These are phyloP conservation scores for Tauraco erythrolophus DNA, from an alignment of 2,113 vertebrate genomes.

Conservation along the genomic window DNA sequence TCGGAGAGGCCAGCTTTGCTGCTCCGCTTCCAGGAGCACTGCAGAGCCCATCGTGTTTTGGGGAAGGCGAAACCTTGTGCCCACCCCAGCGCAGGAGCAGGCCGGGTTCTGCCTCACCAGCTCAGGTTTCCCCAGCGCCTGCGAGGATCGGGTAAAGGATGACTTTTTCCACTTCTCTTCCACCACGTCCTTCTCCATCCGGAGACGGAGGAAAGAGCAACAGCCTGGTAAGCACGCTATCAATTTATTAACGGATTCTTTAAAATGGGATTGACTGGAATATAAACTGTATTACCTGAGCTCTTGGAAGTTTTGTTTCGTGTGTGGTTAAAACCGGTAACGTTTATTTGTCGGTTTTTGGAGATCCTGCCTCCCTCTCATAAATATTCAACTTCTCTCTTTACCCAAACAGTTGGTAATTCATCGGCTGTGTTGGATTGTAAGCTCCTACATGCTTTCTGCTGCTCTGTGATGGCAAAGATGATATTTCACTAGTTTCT, in stretches of 20 bases:
- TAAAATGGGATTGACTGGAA: not conserved
- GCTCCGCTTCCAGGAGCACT: not conserved
- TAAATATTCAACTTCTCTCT: constrained; percentile 56
- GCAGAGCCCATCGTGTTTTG: not conserved
- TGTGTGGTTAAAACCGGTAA: not conserved
- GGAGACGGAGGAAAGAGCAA: fast-evolving
- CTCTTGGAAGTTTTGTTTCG: not conserved
- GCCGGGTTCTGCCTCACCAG: not conserved
- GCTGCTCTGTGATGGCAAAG: constrained; percentile 53
- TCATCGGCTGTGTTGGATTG: constrained; percentile 75
- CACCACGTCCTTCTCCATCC: not conserved
- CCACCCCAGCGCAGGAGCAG: not conserved
- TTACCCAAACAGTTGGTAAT: constrained; percentile 65
- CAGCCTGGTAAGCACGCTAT: not conserved
- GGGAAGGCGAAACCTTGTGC: not conserved
- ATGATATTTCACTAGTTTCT: constrained; percentile 66
- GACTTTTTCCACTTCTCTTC: not conserved
- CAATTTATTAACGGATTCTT: not conserved
- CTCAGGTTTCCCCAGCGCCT: not conserved
- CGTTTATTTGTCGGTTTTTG: constrained; percentile 5
- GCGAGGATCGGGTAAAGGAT: not conserved
- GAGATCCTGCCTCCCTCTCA: not conserved
- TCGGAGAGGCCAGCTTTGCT: not conserved
- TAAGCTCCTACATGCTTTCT: constrained; percentile 55
- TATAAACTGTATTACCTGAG: not conserved